phyloP scores from a whole-genome alignment of 2,888 invertebrate species.

The Drosophila prolongata region DNA sequence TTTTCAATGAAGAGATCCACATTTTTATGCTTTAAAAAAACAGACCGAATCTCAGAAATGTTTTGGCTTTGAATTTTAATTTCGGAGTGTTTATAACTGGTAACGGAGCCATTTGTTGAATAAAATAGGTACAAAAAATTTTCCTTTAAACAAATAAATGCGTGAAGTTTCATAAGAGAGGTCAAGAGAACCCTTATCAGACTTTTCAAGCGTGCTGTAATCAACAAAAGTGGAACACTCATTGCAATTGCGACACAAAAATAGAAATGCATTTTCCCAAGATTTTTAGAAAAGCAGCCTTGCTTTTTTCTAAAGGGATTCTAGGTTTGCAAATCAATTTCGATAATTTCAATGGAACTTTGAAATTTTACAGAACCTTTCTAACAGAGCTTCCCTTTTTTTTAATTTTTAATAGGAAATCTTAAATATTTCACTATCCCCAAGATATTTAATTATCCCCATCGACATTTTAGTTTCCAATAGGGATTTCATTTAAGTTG shows the following conservation, averaged over 20 bases:
- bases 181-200: slow-evolving; percentile 10
- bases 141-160: background rate
- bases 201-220: slow-evolving; percentile 8
- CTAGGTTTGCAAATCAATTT: no score
- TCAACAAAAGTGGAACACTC: slow-evolving; percentile 5
- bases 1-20: no score
- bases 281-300: background rate
- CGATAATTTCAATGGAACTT: no score
- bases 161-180: background rate
- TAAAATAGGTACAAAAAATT: background rate
- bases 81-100: no score
- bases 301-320: no score
- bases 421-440: background rate
- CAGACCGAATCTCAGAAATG: no score
- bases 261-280: background rate
- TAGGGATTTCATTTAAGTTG: background rate
- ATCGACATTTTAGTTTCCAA: background rate
- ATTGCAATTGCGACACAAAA: slow-evolving; percentile 4
- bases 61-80: no score
- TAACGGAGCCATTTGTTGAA: background rate
- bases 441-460: background rate
- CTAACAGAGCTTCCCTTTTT: no score
- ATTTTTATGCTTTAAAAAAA: no score
- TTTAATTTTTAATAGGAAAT: background rate
- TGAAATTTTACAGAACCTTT: no score